A percentile compares a stretch with the other conserved stretches of the same genome.
These are phyloP conservation scores for Epicauta chinensis DNA, from an alignment of 1,140 invertebrate genomes.

Conservation along the genomic window DNA sequence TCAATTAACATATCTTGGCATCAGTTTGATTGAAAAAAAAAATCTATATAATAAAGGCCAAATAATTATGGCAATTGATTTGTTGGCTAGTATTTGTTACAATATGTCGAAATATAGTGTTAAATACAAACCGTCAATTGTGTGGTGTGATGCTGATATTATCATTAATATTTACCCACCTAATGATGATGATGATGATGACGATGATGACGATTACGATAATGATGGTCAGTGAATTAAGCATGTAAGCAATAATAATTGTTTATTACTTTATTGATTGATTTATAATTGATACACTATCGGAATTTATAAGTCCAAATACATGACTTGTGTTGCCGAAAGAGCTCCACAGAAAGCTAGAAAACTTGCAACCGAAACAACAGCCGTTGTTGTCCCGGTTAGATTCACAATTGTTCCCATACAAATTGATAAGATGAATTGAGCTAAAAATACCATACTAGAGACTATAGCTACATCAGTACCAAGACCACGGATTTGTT, in stretches of 20 bases:
- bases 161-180: slow-evolving; percentile 27
- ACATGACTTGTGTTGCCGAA: slow-evolving; percentile 79
- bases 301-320: slow-evolving; percentile 67
- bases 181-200: slow-evolving; percentile 18
- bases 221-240: slow-evolving; percentile 33
- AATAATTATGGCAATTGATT: too few species aligned
- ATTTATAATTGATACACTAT: slow-evolving; percentile 14
- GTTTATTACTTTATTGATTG: neutral
- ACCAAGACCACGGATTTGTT: slow-evolving; percentile 73
- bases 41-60: too few species aligned
- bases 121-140: slow-evolving; percentile 26
- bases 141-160: slow-evolving; percentile 32
- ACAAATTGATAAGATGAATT: slow-evolving; percentile 80
- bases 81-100: too few species aligned
- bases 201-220: slow-evolving; percentile 19
- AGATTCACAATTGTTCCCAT: slow-evolving; percentile 79
- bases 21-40: too few species aligned
- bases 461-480: slow-evolving; percentile 91
- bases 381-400: slow-evolving; percentile 79
- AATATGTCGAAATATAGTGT: slow-evolving; percentile 23
- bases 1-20: too few species aligned
- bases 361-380: slow-evolving; percentile 73
- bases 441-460: slow-evolving; percentile 92
- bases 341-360: slow-evolving; percentile 78
- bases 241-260: slow-evolving; percentile 30